phyloP scores from a whole-genome alignment of 64 coral and sea anemone species.

The Platygyra sinensis region DNA sequence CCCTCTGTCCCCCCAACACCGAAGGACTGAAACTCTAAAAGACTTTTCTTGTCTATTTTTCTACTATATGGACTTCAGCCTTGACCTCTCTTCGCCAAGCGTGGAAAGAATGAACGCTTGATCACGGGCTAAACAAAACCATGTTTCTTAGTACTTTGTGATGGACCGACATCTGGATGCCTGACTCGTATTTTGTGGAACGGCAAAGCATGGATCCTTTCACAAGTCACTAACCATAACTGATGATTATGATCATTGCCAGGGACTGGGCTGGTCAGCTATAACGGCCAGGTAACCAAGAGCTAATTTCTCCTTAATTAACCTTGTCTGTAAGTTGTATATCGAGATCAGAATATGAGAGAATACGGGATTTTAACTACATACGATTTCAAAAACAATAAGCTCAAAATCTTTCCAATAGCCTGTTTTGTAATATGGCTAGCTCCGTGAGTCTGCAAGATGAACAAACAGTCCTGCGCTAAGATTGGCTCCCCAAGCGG shows the following conservation, averaged over 20 bases:
- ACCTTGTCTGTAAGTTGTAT: too few species aligned
- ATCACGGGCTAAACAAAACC: constrained; percentile 80
- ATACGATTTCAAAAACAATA: too few species aligned
- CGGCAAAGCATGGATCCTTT: constrained; percentile 82
- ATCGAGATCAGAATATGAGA: too few species aligned
- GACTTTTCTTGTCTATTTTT: background rate
- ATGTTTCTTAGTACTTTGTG: constrained; percentile 86
- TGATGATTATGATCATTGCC: constrained; percentile 90
- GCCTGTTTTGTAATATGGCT: too few species aligned
- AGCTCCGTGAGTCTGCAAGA: too few species aligned
- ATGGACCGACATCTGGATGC: constrained; percentile 93
- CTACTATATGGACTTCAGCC: constrained; percentile 61
- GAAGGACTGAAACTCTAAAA: background rate
- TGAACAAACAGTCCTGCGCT: too few species aligned
- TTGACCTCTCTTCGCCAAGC: constrained; percentile 90
- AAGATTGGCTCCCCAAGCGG: too few species aligned
- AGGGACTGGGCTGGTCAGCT: constrained; percentile 57
- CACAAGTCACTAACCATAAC: constrained; percentile 94
- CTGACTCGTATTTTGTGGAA: constrained; percentile 96
- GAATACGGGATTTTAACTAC: too few species aligned
- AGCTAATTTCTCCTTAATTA: too few species aligned
- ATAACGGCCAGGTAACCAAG: constrained; percentile 75
- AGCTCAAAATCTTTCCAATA: too few species aligned
- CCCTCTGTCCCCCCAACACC: too few species aligned
- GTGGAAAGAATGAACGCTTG: constrained; percentile 81